A percentile compares a stretch with the other conserved stretches of the same genome.
Conservation (phyloP, 92 coral and sea anemone genomes). For the Epizoanthus fatuus region DNA sequence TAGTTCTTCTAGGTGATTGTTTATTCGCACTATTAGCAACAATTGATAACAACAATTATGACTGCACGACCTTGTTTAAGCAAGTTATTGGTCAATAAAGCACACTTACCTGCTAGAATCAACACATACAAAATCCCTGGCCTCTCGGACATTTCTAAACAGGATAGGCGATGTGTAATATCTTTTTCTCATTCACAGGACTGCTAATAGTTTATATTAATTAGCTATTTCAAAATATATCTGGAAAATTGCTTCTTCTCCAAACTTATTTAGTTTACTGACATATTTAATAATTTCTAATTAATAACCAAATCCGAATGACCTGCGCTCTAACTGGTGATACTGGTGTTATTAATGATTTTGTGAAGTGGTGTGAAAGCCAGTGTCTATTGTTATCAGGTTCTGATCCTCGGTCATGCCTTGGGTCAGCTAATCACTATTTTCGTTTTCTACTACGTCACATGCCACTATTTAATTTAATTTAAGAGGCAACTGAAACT, state of each 20-base stretch:
- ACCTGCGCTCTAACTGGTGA: conserved; percentile 5
- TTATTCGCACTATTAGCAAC: neutral
- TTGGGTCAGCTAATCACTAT: no score
- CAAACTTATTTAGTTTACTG: neutral
- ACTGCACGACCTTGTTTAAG: neutral
- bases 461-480: no score
- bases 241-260: neutral
- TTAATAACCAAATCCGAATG: neutral
- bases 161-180: neutral
- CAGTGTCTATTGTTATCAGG: no score
- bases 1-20: no score
- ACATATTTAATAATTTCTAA: neutral
- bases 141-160: neutral
- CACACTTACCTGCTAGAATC: neutral
- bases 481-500: no score
- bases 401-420: no score
- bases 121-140: neutral
- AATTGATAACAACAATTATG: neutral
- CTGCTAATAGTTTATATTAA: neutral
- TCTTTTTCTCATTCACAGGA: neutral
- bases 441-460: no score
- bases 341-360: no score
- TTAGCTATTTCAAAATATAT: neutral
- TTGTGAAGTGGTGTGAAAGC: no score
- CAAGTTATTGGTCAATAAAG: neutral